These are phyloP conservation scores for Centruroides vittatus DNA, from an alignment of 1,140 invertebrate genomes.

Conservation along the genomic window DNA sequence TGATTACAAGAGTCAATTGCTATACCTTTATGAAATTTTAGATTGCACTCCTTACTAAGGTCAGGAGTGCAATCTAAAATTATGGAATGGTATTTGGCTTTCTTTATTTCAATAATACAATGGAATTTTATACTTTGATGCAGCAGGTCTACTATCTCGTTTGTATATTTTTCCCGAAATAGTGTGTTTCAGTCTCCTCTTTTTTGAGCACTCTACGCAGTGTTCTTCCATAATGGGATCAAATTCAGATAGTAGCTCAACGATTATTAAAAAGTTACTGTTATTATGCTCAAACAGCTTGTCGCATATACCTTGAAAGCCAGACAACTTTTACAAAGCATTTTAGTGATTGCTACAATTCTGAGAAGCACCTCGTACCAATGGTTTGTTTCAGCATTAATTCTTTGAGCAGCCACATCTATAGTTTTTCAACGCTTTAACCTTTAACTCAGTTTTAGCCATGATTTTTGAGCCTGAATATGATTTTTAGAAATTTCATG, in stretches of 20 bases:
- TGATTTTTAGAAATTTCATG: conserved; percentile 4
- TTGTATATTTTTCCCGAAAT: not conserved
- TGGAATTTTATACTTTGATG: not conserved
- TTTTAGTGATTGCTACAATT: conserved; percentile 5
- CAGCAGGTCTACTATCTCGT: not conserved
- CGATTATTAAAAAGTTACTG: conserved; percentile 5
- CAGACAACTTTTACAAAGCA: conserved; percentile 4
- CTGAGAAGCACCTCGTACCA: conserved; percentile 8
- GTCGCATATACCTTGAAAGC: conserved; percentile 4
- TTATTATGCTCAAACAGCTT: conserved; percentile 4
- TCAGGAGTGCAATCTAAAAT: conserved; percentile 3
- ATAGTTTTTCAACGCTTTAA: conserved; percentile 5
- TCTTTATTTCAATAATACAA: conserved; percentile 1
- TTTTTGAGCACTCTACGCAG: not conserved
- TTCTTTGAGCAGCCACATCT: not conserved
- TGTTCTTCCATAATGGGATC: conserved; percentile 3
- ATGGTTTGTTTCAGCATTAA: no score
- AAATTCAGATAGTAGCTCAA: conserved; percentile 7
- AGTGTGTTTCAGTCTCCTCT: not conserved
- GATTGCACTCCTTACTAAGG: not conserved
- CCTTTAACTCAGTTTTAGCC: conserved; percentile 6
- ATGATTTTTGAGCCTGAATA: conserved; percentile 3
- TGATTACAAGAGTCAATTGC: no score
- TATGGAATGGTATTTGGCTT: not conserved
- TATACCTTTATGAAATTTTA: no score